A percentile compares a stretch with the other conserved stretches of the same genome.
These are phyloP conservation scores for Gavialis gangeticus DNA, from an alignment of 2,113 vertebrate species.

Conservation along the genomic window DNA sequence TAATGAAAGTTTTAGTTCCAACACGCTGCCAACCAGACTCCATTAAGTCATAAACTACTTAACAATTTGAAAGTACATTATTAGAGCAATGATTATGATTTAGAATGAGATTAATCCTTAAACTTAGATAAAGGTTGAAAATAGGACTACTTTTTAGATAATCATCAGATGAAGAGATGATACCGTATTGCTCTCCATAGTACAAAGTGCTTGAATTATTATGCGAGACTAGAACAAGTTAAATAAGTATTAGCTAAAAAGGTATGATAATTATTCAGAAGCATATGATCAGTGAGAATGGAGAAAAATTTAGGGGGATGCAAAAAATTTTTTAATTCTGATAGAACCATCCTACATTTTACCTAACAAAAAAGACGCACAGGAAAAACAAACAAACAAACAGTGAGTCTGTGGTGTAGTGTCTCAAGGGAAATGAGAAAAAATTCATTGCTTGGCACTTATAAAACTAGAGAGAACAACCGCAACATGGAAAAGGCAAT, in stretches of 20 bases:
- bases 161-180: neutral
- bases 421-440: neutral
- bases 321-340: neutral
- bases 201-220: slow-evolving; percentile 28
- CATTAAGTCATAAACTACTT: neutral
- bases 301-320: neutral
- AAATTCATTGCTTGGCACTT: neutral
- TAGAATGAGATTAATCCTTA: neutral
- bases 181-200: neutral
- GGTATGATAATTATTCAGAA: neutral
- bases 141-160: neutral
- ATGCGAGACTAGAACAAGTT: slow-evolving; percentile 10
- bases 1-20: neutral
- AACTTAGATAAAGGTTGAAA: neutral
- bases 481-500: neutral
- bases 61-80: neutral
- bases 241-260: slow-evolving; percentile 1
- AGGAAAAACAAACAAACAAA: neutral
- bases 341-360: neutral
- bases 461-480: neutral
- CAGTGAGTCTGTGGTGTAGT: neutral
- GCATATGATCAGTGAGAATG: neutral
- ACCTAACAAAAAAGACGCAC: neutral
- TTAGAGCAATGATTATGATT: neutral
- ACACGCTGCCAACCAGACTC: neutral